Evolutionary conservation across 1,140 invertebrate species (phyloP), one percentile per base, ranked within the genome.

Genomic region (Zeugodacus cucurbitae): DNA sequence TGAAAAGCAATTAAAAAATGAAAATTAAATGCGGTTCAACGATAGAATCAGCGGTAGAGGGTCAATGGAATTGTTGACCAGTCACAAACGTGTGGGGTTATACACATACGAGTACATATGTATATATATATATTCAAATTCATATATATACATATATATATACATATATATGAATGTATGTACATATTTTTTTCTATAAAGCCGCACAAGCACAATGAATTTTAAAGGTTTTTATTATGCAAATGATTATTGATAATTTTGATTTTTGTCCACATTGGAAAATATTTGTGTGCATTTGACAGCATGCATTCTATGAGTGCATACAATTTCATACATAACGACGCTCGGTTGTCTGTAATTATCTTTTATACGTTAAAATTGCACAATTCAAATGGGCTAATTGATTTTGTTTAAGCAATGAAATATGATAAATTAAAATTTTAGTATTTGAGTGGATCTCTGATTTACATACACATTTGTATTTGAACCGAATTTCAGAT

Each of bases 1-100:
- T 74, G 74, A 82, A 82, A 82, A 82, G n/a, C 74, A 82, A 82
- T 82, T 82, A 48, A 82, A 82, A 82, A 82, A 82, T 54, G 41
- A 82, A n/a, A n/a, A 82, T 82, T 82, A 82, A 82, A 82, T 48
- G 41, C 41, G 74, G 37, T 82, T 82, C 48, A n/a, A 82, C 41
- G 74, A 37, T 37, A 82, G 41, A 48, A 37, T 41, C 32, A 44
- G 10, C 17, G n/a, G 20, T 48, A 82, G 41, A 26, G 74, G 17
- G 34, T 2, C 64, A 17, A 0, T 74, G 34, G 5, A 74, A 74
- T 22, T 22, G 67, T 32, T n/a, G 32, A 74, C 67, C 67, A 41
- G 22, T 37, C 8, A 67, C 10, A 34, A 11, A 34, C 14, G 29
- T 26, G 64, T 67, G n/a, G 3, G 22, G 58, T 22, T 59, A 14